A percentile compares a stretch with the other conserved stretches of the same genome.
Conservation (phyloP, 2,888 invertebrate genomes). For the Thera britannica region DNA sequence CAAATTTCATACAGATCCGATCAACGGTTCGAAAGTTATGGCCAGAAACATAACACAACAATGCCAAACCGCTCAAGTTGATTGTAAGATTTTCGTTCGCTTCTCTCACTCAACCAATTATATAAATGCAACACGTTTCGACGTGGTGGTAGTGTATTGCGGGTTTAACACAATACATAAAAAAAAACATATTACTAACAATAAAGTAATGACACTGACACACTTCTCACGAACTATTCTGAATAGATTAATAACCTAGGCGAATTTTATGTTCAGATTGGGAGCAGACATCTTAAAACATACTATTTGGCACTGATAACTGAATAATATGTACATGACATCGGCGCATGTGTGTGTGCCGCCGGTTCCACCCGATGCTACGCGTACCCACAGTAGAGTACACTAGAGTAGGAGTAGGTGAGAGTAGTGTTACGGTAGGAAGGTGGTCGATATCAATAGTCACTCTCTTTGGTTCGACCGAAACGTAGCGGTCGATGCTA, state of each 20-base stretch:
- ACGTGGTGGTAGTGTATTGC: not conserved
- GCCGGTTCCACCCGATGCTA: too few species aligned
- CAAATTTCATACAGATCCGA: too few species aligned
- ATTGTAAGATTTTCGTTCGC: too few species aligned
- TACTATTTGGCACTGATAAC: conserved; percentile 65
- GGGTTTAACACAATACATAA: not conserved
- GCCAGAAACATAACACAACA: too few species aligned
- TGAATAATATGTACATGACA: conserved; percentile 8
- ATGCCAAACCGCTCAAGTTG: too few species aligned
- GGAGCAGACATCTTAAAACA: conserved; percentile 43
- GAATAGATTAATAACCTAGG: not conserved
- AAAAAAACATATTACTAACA: too few species aligned
- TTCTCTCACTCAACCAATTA: not conserved
- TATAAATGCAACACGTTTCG: not conserved
- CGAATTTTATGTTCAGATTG: not conserved
- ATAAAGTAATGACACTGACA: not conserved
- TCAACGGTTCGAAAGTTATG: too few species aligned
- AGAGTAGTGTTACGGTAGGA: conserved; percentile 3
- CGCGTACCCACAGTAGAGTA: too few species aligned
- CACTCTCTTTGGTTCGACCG: conserved; percentile 22
- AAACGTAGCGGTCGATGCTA: not conserved
- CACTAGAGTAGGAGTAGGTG: not conserved
- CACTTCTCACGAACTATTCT: not conserved
- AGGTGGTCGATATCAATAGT: not conserved
- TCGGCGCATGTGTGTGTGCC: not conserved